Conservation (phyloP, 2,113 vertebrate species). For the Rhinichthys klamathensis region DNA sequence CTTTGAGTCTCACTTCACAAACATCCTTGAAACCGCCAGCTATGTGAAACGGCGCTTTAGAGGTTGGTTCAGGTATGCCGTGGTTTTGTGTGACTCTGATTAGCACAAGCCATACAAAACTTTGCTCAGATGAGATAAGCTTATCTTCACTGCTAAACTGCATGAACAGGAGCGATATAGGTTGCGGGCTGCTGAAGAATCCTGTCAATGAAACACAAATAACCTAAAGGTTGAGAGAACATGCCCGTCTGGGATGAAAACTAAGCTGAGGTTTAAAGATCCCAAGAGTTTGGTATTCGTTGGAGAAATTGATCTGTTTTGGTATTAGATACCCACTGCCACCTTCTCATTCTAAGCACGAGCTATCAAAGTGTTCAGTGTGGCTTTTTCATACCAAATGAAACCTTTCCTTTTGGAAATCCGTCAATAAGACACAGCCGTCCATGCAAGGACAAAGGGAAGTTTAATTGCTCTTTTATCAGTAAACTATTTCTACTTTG, state of each 20-base stretch:
- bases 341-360: no score
- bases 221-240: not conserved
- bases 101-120: not conserved
- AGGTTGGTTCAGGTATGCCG: not conserved
- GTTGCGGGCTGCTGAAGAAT: not conserved
- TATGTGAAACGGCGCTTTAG: not conserved
- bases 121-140: slow-evolving; percentile 26
- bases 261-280: not conserved
- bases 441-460: no score
- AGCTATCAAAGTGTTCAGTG: not conserved
- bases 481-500: no score
- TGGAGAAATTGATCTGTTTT: slow-evolving; percentile 9
- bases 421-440: no score
- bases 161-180: not conserved
- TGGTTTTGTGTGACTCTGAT: not conserved
- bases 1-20: not conserved
- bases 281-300: not conserved
- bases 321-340: not conserved
- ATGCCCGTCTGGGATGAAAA: not conserved
- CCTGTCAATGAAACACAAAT: slow-evolving; percentile 18
- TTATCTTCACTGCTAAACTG: slow-evolving; percentile 5
- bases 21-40: not conserved
- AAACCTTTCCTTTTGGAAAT: no score
- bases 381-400: no score
- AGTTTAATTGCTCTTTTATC: no score